Base-by-base conservation (phyloP, 2,797 vertebrate species). In the Cynopterus sphinx region DNA sequence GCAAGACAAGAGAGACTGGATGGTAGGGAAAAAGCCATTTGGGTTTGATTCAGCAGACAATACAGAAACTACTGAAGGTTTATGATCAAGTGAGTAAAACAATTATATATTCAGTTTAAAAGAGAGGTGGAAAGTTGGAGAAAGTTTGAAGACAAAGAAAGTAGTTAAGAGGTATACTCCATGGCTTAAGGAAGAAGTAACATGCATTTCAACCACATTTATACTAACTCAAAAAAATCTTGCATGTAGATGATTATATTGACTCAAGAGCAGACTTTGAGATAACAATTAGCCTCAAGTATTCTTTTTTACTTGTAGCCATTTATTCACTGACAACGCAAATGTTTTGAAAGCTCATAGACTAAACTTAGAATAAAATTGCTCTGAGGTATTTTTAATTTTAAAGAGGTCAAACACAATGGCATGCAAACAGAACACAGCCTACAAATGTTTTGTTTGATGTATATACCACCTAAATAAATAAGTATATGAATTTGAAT, bases 331-430 rank as follows among this genome's bases (percentile, higher is more conserved):
- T 61, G 28, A 77, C 33, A 81, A 87, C 92, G 70, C 13, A 82
- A 96, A 90, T 68, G 11, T 61, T 90, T 63, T 79, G 61, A 88
- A 96, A 94, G 9, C 28, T 28, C 43, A 0, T 57, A 49, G 15
- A 67, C 57, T 95, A 87, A 90, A 73, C 87, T 90, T 94, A 86
- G 77, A 78, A 28, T 28, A 43, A 5, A 70, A 1, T 67, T 59
- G 2, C 33, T 81, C 21, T 55, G 65, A 90, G 53, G 28, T 57
- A 33, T 39, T 85, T 82, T 46, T 22, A 79, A 26, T 79, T 79
- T 82, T 77, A 94, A 87, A 93, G 39, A 93, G 31, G 57, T 91
- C 75, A 94, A 84, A 61, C 9, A 4, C 16, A 90, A 33, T 49
- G 70, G 28, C 26, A 70, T 19, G 33, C 55, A 63, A 61, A 81